Evolutionary conservation across 2,888 invertebrate genomes (phyloP).

Genomic region (Archips xylosteana): DNA sequence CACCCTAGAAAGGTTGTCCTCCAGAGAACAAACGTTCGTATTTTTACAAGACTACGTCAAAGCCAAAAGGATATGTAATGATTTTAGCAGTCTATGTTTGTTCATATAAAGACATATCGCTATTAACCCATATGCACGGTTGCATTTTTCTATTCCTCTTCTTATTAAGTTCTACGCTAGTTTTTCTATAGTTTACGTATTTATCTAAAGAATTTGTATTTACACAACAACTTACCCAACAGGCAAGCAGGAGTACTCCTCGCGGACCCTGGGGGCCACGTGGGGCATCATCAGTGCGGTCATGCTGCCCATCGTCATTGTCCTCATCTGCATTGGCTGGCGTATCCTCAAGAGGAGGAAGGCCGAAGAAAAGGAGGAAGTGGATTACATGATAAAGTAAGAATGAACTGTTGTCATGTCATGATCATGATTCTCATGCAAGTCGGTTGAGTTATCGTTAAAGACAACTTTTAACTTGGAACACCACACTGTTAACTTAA

Average conservation of each 20-base stretch:
- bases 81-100: no score
- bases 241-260: conserved; percentile 93
- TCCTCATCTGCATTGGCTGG: conserved; percentile 88
- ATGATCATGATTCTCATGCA: background rate
- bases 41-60: no score
- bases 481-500: background rate
- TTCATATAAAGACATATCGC: no score
- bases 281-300: conserved; percentile 91
- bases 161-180: no score
- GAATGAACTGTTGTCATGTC: conserved; percentile 10
- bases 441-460: no score
- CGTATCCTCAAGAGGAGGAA: conserved; percentile 85
- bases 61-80: no score
- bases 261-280: conserved; percentile 91
- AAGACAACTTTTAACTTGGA: no score
- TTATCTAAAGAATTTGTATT: background rate
- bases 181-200: no score
- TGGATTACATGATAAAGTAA: conserved; percentile 75
- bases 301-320: conserved; percentile 90
- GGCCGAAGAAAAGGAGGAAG: conserved; percentile 79
- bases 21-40: no score
- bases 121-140: no score
- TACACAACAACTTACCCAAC: conserved; percentile 43
- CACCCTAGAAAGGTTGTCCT: no score
- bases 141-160: no score